Conservation (phyloP, 2,113 vertebrate genomes). For the Gasterosteus aculeatus region DNA sequence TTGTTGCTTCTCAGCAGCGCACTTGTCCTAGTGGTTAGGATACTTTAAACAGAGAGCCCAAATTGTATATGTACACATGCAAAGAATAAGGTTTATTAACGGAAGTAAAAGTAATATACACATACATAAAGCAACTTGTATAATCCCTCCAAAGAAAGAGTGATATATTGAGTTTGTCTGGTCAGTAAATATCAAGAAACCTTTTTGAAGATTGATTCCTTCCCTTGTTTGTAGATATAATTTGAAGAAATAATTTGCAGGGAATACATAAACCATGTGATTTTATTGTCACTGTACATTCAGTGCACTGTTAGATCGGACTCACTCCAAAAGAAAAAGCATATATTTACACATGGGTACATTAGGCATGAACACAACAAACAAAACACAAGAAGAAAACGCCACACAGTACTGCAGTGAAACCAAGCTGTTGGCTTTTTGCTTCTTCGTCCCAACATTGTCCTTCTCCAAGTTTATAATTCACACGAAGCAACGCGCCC, state of each 20-base stretch:
- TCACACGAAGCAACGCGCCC: constrained; percentile 65
- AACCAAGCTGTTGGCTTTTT: constrained; percentile 40
- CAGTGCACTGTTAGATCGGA: constrained; percentile 74
- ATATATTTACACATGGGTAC: constrained; percentile 77
- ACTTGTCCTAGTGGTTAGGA: not conserved
- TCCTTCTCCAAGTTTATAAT: constrained; percentile 58
- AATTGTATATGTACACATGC: not conserved
- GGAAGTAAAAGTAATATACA: not conserved
- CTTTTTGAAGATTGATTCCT: not conserved
- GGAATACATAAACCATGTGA: constrained; percentile 76
- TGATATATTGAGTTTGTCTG: not conserved
- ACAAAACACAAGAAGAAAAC: constrained; percentile 72
- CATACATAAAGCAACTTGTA: not conserved
- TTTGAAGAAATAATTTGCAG: constrained; percentile 37
- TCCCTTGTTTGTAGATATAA: not conserved
- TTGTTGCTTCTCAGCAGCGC: not conserved
- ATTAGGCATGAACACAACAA: constrained; percentile 74
- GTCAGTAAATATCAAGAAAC: not conserved
- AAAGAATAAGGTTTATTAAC: not conserved
- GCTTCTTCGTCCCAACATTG: constrained; percentile 36
- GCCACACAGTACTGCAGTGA: constrained; percentile 61
- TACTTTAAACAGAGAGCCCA: not conserved
- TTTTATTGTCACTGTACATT: constrained; percentile 82
- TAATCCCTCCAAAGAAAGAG: not conserved
- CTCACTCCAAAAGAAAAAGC: constrained; percentile 67